These are phyloP conservation scores for Dicrostonyx torquatus DNA, from an alignment of 2,797 vertebrate species.

Conservation along the genomic window DNA sequence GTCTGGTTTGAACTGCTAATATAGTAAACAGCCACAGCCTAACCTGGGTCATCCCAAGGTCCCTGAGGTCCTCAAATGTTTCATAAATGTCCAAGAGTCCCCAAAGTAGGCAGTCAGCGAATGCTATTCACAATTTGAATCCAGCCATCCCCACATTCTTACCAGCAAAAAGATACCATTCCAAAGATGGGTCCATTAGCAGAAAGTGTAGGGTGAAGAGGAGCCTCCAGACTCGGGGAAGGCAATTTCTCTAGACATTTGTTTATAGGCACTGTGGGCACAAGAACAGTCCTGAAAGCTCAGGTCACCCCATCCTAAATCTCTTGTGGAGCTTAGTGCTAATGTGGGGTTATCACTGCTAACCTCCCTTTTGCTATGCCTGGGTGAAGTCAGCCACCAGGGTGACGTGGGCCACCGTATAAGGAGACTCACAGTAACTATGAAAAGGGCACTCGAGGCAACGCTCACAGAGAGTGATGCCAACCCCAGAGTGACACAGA, in stretches of 20 bases:
- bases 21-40: background rate
- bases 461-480: fast-evolving
- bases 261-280: fast-evolving
- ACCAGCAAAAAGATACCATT: background rate
- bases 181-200: background rate
- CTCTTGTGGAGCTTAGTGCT: background rate
- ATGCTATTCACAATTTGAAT: background rate
- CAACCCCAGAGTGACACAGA: background rate
- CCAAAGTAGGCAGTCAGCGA: background rate
- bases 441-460: background rate
- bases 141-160: fast-evolving
- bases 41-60: background rate
- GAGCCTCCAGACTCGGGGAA: background rate
- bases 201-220: background rate
- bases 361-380: background rate
- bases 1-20: background rate
- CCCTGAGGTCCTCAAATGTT: background rate
- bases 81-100: background rate
- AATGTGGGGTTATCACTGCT: background rate
- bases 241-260: background rate
- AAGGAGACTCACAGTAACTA: background rate
- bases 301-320: background rate
- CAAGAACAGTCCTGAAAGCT: background rate
- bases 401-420: too few species aligned
- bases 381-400: background rate